These are phyloP conservation scores for Hirtodrosophila confusa DNA, from an alignment of 2,888 invertebrate genomes.

Conservation along the genomic window DNA sequence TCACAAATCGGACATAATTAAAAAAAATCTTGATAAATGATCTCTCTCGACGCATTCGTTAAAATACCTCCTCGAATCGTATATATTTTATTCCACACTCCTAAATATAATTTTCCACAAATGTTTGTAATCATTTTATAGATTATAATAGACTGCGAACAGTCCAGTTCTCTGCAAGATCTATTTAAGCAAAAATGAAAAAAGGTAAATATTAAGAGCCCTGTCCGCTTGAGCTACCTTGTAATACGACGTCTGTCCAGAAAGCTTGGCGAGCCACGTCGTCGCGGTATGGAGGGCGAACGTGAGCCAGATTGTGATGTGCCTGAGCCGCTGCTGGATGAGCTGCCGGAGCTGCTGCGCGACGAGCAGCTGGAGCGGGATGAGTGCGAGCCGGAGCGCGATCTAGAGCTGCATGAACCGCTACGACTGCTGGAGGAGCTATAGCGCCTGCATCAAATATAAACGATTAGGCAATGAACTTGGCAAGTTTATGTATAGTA, in stretches of 20 bases:
- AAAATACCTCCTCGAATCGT: no score
- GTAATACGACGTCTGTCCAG: constrained; percentile 96
- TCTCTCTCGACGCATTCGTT: no score
- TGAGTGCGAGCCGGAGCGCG: constrained; percentile 82
- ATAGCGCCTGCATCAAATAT: constrained; percentile 61
- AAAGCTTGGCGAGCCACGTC: constrained; percentile 97
- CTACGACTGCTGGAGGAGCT: constrained; percentile 83
- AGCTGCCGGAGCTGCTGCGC: constrained; percentile 81
- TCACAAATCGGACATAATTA: neutral
- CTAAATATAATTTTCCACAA: no score
- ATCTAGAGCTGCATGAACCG: constrained; percentile 79
- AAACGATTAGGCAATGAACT: no score
- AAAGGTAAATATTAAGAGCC: neutral
- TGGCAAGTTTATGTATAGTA: no score
- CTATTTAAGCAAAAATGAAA: constrained; percentile 2
- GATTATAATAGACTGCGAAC: no score
- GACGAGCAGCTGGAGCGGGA: constrained; percentile 83
- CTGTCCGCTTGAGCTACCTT: constrained; percentile 87
- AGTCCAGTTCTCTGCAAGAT: constrained; percentile 14
- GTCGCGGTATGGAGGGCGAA: constrained; percentile 95
- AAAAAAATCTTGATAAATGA: no score
- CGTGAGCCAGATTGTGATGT: constrained; percentile 86
- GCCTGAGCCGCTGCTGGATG: constrained; percentile 78
- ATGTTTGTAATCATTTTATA: no score
- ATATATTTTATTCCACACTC: no score